Evolutionary conservation across 2,888 invertebrate species (phyloP), one percentile per base, ranked within the genome.

Genomic region (Lapara coniferarum): DNA sequence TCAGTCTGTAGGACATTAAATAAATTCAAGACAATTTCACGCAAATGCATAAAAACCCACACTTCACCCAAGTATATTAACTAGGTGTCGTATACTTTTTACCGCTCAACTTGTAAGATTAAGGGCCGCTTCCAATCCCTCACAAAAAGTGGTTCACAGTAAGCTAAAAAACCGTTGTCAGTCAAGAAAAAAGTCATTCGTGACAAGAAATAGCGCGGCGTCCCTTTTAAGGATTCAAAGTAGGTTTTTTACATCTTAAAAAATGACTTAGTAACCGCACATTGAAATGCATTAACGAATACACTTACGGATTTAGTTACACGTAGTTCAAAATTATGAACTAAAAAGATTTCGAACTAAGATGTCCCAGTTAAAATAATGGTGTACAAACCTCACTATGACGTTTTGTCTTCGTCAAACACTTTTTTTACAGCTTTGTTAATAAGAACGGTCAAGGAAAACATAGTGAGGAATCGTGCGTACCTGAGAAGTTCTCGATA

Each of bases 81-180:
- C 63, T 63, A 63, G 63, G 49, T 63, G 59, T 63, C 59, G 19
- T 49, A 19, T 14, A 63, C 49, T 19, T 49, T 63, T 63, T 63
- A 46, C 49, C 44, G 5, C 49, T 49, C 46, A 13, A 46, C 19
- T 6, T 19, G 44, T 46, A 46, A 59, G 49, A 63, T 59, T 59
- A 59, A 59, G 59, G 55, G 49, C 19, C 44, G 44, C 63, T 63
- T 63, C 63, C 46, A 63, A 63, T 59, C 59, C 57, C 46, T 49
- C 46, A 49, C 19, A 49, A 63, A 63, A 63, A 49, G 46, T 46
- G 19, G 19, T 49, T 49, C 63, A 25, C 56, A 63, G 63, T 49
- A 37, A 4, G 16, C 46, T 63, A 63, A 63, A 63, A 63, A 63
- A 63, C 19, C 63, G 63, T 19, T 63, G 59, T 63, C 63, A 63